phyloP scores from a whole-genome alignment of 1,140 invertebrate genomes.

The Manduca sexta region DNA sequence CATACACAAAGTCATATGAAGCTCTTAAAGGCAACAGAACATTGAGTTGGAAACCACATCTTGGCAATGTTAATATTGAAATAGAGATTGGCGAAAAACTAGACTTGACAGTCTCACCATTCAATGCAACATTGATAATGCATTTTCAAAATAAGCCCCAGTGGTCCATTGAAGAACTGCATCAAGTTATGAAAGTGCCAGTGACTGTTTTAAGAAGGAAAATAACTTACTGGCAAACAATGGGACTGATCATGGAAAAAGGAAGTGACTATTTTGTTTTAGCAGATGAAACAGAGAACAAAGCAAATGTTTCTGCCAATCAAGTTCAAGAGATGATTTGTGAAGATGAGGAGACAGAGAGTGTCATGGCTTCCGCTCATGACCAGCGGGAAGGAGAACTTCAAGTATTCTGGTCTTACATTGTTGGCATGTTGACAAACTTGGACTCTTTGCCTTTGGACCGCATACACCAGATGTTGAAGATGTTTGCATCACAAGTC shows the following conservation, averaged over 20 bases:
- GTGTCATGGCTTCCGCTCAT: conserved; percentile 93
- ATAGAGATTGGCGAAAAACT: conserved; percentile 91
- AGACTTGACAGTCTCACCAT: conserved; percentile 90
- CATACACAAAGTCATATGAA: conserved; percentile 94
- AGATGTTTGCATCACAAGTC: conserved; percentile 95
- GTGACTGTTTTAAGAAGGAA: conserved; percentile 86
- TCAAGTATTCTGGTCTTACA: conserved; percentile 98
- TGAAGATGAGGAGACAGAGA: conserved; percentile 94
- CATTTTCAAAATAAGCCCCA: conserved; percentile 92
- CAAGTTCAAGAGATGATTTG: conserved; percentile 80
- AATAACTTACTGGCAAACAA: conserved; percentile 93
- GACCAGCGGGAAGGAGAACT: conserved; percentile 95
- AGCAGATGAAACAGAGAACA: conserved; percentile 78
- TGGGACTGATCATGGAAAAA: conserved; percentile 86
- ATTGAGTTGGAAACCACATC: conserved; percentile 93
- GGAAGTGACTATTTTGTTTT: conserved; percentile 83
- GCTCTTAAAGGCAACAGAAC: conserved; percentile 95
- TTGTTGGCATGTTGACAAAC: conserved; percentile 97
- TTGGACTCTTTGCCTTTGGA: conserved; percentile 94
- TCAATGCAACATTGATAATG: conserved; percentile 95
- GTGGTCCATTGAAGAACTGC: conserved; percentile 90
- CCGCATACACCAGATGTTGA: conserved; percentile 96
- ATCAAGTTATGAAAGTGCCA: conserved; percentile 88
- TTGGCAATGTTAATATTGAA: conserved; percentile 93
- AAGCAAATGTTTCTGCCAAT: conserved; percentile 45